phyloP scores from a whole-genome alignment of 2,797 vertebrate species.

The Hypotaenidia philippensis region DNA sequence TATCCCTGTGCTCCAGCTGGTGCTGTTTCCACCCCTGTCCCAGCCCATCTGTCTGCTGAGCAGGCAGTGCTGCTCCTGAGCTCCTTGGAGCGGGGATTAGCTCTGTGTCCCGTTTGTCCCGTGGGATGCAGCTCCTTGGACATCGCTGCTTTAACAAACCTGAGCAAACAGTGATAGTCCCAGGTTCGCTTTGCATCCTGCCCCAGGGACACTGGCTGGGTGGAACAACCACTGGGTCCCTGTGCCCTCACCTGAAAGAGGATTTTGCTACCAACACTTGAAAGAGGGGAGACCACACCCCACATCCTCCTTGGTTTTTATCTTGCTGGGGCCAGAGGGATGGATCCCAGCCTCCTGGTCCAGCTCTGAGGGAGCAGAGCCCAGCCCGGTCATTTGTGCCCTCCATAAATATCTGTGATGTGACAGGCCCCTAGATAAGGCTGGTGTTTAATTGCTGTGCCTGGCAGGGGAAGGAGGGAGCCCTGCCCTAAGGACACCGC shows the following conservation, averaged over 20 bases:
- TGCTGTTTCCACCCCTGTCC: background rate
- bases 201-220: background rate
- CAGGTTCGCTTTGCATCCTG: accelerated
- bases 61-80: background rate
- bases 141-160: background rate
- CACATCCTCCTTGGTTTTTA: background rate
- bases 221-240: background rate
- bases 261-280: accelerated
- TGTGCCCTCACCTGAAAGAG: accelerated
- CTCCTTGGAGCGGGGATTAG: background rate
- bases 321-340: accelerated
- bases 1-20: conserved; percentile 38
- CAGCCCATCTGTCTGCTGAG: conserved; percentile 31
- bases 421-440: no score
- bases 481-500: accelerated
- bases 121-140: accelerated
- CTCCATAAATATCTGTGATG: accelerated
- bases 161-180: background rate
- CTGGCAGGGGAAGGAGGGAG: background rate
- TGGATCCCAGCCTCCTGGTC: background rate
- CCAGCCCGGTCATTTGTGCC: background rate
- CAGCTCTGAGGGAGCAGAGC: background rate
- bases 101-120: background rate
- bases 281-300: background rate
- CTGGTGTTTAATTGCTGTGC: accelerated